A percentile compares a stretch with the other conserved stretches of the same genome.
These are phyloP conservation scores for Entomyzon cyanotis DNA, from an alignment of 2,113 vertebrate species.

Conservation along the genomic window DNA sequence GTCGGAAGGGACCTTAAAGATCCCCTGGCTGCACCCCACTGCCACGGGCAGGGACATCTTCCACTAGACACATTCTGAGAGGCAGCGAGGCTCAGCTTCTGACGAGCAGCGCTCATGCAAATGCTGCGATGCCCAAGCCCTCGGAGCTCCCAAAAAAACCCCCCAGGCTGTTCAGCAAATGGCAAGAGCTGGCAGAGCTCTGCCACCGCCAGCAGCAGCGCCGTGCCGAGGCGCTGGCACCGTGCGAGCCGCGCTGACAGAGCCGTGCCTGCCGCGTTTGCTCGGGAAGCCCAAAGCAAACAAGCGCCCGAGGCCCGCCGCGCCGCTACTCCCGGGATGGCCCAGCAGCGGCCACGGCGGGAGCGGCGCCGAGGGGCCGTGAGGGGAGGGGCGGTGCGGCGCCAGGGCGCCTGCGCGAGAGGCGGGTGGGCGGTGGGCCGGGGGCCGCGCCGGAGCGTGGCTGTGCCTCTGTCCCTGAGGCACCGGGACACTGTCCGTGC, in stretches of 20 bases:
- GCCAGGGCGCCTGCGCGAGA: background rate
- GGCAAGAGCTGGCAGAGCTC: background rate
- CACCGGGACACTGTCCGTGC: background rate
- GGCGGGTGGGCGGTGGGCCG: background rate
- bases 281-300: background rate
- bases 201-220: accelerated
- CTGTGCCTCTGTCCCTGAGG: background rate
- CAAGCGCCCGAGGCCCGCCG: accelerated
- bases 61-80: accelerated
- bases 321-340: background rate
- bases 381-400: background rate
- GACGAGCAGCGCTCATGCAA: background rate
- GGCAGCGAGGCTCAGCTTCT: background rate
- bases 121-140: background rate
- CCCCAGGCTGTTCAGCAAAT: accelerated
- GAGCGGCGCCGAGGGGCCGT: background rate
- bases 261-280: accelerated
- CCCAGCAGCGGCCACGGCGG: accelerated
- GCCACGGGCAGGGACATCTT: background rate
- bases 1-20: background rate
- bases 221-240: background rate
- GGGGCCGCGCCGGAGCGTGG: background rate
- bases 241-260: background rate
- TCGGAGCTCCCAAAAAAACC: background rate
- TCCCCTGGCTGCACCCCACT: background rate